A percentile compares a stretch with the other conserved stretches of the same genome.
Conservation (phyloP, 2,797 vertebrate species). For the Cephalopachus bancanus region DNA sequence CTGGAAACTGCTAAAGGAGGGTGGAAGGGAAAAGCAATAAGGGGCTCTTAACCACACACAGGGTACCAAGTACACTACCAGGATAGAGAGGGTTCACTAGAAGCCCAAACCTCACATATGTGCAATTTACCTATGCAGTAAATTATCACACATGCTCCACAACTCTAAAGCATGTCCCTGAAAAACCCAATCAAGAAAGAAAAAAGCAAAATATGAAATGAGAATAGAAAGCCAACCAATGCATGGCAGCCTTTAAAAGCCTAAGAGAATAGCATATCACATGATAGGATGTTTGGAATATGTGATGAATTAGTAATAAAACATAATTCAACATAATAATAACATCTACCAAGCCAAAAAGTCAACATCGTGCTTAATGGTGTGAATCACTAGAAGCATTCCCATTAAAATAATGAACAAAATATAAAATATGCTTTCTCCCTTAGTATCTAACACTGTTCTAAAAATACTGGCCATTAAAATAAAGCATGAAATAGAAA, state of each 20-base stretch:
- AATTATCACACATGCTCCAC: no score
- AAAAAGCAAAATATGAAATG: background rate
- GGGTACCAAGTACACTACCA: no score
- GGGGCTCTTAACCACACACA: no score
- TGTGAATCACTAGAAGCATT: background rate
- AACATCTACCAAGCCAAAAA: conserved; percentile 39
- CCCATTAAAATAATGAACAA: background rate
- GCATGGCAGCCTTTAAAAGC: background rate
- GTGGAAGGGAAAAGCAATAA: no score
- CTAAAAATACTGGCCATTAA: conserved; percentile 42
- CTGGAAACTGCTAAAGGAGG: no score
- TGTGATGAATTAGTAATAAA: conserved; percentile 19
- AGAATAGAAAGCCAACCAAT: background rate
- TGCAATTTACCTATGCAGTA: no score
- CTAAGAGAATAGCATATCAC: background rate
- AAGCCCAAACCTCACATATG: no score
- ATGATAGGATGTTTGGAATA: background rate
- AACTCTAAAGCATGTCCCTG: background rate
- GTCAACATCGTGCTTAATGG: background rate
- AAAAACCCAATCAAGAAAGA: conserved; percentile 13
- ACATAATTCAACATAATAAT: background rate
- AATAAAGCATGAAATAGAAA: conserved; percentile 36
- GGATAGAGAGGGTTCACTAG: no score
- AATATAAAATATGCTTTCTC: conserved; percentile 4
- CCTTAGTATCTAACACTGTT: background rate